phyloP scores from a whole-genome alignment of 2,888 invertebrate genomes.

The Temnothorax rugatulus region DNA sequence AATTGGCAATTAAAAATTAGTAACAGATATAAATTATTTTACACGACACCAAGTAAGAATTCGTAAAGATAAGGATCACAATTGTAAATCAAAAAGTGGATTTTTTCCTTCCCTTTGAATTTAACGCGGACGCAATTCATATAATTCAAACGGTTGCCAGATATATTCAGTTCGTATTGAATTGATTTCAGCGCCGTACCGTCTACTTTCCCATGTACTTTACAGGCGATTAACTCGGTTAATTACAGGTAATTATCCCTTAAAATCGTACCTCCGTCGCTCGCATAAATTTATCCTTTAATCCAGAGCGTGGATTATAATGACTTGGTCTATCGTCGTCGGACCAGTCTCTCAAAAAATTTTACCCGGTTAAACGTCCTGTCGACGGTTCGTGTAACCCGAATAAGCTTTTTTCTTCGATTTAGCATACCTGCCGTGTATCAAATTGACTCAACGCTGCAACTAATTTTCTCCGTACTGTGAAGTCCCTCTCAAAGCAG shows the following conservation, averaged over 20 bases:
- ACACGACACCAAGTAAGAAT: neutral
- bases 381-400: conserved; percentile 33
- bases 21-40: neutral
- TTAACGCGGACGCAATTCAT: conserved; percentile 15
- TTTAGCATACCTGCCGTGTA: conserved; percentile 16
- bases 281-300: conserved; percentile 48
- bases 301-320: conserved; percentile 49
- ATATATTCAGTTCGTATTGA: conserved; percentile 41
- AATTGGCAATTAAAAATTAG: neutral
- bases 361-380: neutral
- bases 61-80: neutral
- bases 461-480: conserved; percentile 49
- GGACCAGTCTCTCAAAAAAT: conserved; percentile 8
- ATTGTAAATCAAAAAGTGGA: neutral
- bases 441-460: conserved; percentile 54
- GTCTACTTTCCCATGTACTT: conserved; percentile 39
- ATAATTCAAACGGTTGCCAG: conserved; percentile 23
- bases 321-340: conserved; percentile 7
- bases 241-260: conserved; percentile 64
- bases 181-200: conserved; percentile 44
- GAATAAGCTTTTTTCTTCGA: conserved; percentile 36
- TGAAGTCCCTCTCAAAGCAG: conserved; percentile 52
- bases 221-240: conserved; percentile 59
- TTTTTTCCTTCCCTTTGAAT: neutral
- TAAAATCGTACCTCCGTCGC: conserved; percentile 47